Evolutionary conservation across 2,888 invertebrate species (phyloP), one percentile per base, ranked within the genome.

Genomic region (Apocheima hispidaria): DNA sequence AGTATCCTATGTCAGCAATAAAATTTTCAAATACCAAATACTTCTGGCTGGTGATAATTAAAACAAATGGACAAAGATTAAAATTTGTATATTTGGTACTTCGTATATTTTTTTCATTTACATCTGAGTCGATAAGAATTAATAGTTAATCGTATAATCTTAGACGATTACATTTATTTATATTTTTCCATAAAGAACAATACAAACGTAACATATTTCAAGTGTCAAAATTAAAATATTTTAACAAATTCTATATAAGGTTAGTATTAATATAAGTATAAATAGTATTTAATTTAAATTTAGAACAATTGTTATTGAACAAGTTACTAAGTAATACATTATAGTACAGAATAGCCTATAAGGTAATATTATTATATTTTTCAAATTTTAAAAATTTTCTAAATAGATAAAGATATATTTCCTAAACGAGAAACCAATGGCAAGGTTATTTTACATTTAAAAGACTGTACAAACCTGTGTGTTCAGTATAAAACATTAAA

Each of bases 21-120:
- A n/a, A n/a, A n/a, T n/a, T n/a, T n/a, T n/a, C n/a, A n/a, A n/a
- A n/a, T n/a, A n/a, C n/a, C n/a, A n/a, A n/a, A n/a, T n/a, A n/a
- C n/a, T n/a, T n/a, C n/a, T 2, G 9, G 3, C 2, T 4, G 4
- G 21, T 18, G 18, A 5, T 21, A 14, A 26, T 20, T 44, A 68
- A 69, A 65, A 69, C 67, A 65, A 65, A 60, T 28, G 0, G 40
- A 48, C 40, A 90, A 92, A 92, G 92, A 92, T 92, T 92, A 90
- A 91, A 92, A 91, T 90, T 92, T 92, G 92, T 92, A 92, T 92
- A 92, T 91, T 88, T 92, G 92, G 92, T 92, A 92, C 91, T 89
- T 92, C 92, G 91, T 92, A 92, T 92, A 91, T 87, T 88, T 83
- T 88, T 83, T 86, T 88, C 85, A 89, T 91, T 92, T 92, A 92